Conservation (phyloP, 2,797 vertebrate species). For the Cirrhinus mrigala region DNA sequence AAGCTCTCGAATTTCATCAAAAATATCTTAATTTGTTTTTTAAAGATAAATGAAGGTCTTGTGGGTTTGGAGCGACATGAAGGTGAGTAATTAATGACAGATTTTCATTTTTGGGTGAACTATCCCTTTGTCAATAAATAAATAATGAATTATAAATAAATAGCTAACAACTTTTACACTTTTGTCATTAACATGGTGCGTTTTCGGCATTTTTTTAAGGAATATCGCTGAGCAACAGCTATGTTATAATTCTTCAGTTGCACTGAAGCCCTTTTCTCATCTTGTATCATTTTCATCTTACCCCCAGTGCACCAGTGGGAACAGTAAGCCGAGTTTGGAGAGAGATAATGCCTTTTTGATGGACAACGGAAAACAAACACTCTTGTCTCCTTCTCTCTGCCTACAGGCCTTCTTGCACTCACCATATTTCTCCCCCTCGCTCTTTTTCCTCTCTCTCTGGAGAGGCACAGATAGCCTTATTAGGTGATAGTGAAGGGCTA, state of each 20-base stretch:
- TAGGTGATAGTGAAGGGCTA: slow-evolving; percentile 45
- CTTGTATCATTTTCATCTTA: slow-evolving; percentile 8
- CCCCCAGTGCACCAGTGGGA: neutral
- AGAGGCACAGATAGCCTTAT: slow-evolving; percentile 56
- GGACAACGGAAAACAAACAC: slow-evolving; percentile 44
- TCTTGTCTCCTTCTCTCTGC: slow-evolving; percentile 27
- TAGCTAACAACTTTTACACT: neutral
- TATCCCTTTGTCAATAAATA: too few relatives aligned
- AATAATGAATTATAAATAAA: too few relatives aligned
- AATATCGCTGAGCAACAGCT: neutral
- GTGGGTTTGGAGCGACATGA: too few relatives aligned
- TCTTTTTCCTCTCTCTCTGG: slow-evolving; percentile 13
- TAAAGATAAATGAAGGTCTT: too few relatives aligned
- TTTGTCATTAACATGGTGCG: neutral
- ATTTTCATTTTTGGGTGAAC: too few relatives aligned
- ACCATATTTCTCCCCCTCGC: neutral
- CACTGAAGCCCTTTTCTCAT: neutral
- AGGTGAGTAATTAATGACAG: too few relatives aligned
- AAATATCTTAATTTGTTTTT: too few relatives aligned
- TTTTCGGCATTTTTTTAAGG: neutral
- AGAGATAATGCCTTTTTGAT: slow-evolving; percentile 37
- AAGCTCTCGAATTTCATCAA: too few relatives aligned
- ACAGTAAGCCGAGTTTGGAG: slow-evolving; percentile 10
- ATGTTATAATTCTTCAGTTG: neutral
- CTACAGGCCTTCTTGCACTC: slow-evolving; percentile 17